These are phyloP conservation scores for Epistrophella euchroma DNA, from an alignment of 2,888 invertebrate genomes.

Conservation along the genomic window DNA sequence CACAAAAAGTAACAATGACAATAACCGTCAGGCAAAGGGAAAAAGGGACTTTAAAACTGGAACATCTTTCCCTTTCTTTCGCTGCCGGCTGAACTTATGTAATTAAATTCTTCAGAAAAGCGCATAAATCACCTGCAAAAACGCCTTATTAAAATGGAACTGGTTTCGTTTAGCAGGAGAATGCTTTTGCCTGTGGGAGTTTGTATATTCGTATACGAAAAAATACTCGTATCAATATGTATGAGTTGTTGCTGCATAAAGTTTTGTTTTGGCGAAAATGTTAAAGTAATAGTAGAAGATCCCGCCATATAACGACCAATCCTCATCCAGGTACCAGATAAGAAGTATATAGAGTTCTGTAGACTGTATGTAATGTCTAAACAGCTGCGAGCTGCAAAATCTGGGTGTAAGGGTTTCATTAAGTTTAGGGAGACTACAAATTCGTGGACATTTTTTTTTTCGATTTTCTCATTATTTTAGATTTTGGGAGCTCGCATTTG, in stretches of 20 bases:
- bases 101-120: slow-evolving; percentile 72
- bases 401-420: too few species aligned
- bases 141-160: slow-evolving; percentile 68
- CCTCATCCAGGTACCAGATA: too few species aligned
- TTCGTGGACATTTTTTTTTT: too few species aligned
- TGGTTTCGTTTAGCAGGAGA: slow-evolving; percentile 53
- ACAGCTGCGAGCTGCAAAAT: too few species aligned
- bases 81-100: slow-evolving; percentile 29
- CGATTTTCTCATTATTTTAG: too few species aligned
- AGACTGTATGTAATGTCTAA: too few species aligned
- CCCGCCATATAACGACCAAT: too few species aligned
- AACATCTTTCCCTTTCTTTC: slow-evolving; percentile 12
- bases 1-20: slow-evolving; percentile 57
- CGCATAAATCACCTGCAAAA: slow-evolving; percentile 73
- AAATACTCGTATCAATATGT: slow-evolving; percentile 60
- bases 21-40: slow-evolving; percentile 11
- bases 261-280: neutral
- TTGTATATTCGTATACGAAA: neutral
- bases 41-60: slow-evolving; percentile 31
- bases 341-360: too few species aligned
- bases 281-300: neutral
- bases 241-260: slow-evolving; percentile 63
- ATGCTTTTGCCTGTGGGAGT: slow-evolving; percentile 10
- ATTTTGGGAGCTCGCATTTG: too few species aligned
- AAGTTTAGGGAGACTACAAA: too few species aligned